A percentile compares a stretch with the other conserved stretches of the same genome.
Conservation (phyloP, 1,140 invertebrate species). For the Drosophila eugracilis region DNA sequence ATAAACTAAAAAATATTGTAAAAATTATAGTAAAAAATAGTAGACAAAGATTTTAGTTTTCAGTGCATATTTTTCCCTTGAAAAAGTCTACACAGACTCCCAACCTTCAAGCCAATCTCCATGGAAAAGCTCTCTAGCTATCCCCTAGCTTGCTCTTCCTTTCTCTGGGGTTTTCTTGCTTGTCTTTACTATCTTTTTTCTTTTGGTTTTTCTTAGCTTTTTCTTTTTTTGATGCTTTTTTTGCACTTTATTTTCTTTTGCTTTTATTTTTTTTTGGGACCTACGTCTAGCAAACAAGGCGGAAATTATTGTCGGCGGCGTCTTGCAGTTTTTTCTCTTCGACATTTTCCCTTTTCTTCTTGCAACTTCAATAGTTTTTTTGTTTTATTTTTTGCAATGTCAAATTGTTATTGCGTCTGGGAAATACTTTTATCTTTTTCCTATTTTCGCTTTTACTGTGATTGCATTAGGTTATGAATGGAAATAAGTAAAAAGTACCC, state of each 20-base stretch:
- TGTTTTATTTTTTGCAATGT: constrained; percentile 8
- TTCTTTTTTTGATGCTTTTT: too few species aligned
- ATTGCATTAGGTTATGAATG: constrained; percentile 31
- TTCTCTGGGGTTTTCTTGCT: constrained; percentile 1
- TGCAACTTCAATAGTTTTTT: constrained; percentile 40
- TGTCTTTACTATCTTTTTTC: constrained; percentile 25
- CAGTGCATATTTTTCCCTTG: constrained; percentile 1
- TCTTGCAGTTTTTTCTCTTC: constrained; percentile 44
- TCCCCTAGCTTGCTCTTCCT: constrained; percentile 1
- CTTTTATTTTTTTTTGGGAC: constrained; percentile 11
- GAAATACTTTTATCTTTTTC: constrained; percentile 16
- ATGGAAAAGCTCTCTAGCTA: constrained; percentile 17
- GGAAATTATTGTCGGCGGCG: constrained; percentile 72
- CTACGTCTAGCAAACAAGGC: constrained; percentile 52
- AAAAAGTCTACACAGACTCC: neutral
- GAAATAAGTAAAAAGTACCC: constrained; percentile 11
- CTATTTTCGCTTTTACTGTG: constrained; percentile 13
- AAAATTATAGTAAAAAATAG: too few species aligned
- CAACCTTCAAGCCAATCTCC: constrained; percentile 32
- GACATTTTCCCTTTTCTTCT: constrained; percentile 14
- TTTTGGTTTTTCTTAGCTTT: constrained; percentile 38
- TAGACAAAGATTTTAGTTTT: constrained; percentile 1
- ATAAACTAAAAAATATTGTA: too few species aligned
- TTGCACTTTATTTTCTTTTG: constrained; percentile 39
- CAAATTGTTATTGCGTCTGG: constrained; percentile 29